A percentile compares a stretch with the other conserved stretches of the same genome.
These are phyloP conservation scores for Diplazon laetatorius DNA, from an alignment of 2,888 invertebrate species.

Conservation along the genomic window DNA sequence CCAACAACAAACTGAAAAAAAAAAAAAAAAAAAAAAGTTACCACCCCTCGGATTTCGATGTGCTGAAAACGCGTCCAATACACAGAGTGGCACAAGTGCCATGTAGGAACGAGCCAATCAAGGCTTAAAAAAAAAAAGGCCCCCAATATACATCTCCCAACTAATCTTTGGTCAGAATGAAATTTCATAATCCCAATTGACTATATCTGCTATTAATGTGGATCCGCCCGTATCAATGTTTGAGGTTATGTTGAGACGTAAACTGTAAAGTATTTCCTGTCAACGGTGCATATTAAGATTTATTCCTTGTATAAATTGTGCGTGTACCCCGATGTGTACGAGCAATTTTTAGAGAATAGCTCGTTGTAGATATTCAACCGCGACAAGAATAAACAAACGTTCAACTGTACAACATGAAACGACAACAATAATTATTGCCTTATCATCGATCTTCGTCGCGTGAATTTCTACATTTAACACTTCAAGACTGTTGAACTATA, in stretches of 20 bases:
- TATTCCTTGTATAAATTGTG: too few relatives aligned
- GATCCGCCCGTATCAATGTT: neutral
- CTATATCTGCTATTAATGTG: neutral
- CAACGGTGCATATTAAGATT: neutral
- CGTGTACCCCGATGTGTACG: too few relatives aligned
- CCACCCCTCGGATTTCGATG: too few relatives aligned
- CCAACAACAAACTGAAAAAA: too few relatives aligned
- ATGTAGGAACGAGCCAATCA: too few relatives aligned
- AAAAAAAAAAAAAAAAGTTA: too few relatives aligned
- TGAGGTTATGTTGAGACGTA: conserved; percentile 3
- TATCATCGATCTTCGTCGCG: neutral
- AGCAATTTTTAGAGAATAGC: neutral
- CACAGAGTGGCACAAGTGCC: too few relatives aligned
- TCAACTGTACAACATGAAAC: too few relatives aligned
- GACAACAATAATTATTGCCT: neutral
- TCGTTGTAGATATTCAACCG: neutral
- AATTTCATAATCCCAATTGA: neutral
- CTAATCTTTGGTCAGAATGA: too few relatives aligned
- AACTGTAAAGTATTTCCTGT: neutral
- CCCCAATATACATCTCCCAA: too few relatives aligned
- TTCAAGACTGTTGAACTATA: neutral
- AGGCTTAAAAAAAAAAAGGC: too few relatives aligned
- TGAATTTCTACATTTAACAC: neutral
- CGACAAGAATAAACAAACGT: neutral
- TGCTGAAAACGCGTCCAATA: too few relatives aligned